Percentiles rank a stretch among this genome's conserved stretches.
These are phyloP conservation scores for Tokudaia muenninki DNA, from an alignment of 2,797 vertebrate species.

Conservation along the genomic window DNA sequence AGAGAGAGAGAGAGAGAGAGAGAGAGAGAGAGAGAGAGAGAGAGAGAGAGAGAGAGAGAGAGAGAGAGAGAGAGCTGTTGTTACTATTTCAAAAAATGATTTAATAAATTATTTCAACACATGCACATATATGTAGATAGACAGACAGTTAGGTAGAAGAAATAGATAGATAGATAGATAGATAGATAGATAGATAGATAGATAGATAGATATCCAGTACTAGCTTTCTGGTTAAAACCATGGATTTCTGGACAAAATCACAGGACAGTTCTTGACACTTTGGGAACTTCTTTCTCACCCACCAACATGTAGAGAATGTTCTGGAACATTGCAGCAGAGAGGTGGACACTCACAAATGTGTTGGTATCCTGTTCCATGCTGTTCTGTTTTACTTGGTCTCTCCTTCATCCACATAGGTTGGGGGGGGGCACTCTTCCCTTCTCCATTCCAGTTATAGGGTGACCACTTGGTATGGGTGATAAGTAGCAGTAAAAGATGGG, in stretches of 20 bases:
- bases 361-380: background rate
- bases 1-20: too few species aligned
- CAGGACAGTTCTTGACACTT: background rate
- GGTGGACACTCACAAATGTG: background rate
- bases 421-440: background rate
- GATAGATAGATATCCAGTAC: background rate
- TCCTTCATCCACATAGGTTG: background rate
- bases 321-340: background rate
- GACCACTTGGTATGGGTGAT: accelerated
- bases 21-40: too few species aligned
- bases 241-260: background rate
- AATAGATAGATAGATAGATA: background rate
- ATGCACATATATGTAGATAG: background rate
- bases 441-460: too few species aligned
- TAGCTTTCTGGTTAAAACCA: background rate
- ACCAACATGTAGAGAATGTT: background rate
- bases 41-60: too few species aligned
- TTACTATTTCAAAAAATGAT: background rate
- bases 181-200: background rate
- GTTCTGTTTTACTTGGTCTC: background rate
- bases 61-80: background rate
- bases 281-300: background rate
- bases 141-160: too few species aligned
- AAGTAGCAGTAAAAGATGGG: background rate
- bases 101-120: background rate